phyloP scores from a whole-genome alignment of 2,113 vertebrate species.

The Synodontis membranacea region DNA sequence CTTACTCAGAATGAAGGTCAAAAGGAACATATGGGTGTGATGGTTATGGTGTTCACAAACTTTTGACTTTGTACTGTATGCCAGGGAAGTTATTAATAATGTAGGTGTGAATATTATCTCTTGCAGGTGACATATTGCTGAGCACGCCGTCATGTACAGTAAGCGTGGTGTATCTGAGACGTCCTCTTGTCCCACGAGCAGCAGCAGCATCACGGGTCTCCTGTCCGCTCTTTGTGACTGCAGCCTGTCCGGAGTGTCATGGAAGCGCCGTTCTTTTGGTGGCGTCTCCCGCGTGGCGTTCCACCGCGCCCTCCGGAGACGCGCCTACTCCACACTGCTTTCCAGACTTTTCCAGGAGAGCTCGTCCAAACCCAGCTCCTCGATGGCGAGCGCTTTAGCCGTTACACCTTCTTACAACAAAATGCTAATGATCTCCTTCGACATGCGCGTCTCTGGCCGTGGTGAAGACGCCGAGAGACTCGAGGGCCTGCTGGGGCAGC shows the following conservation, averaged over 20 bases:
- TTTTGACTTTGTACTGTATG: not conserved
- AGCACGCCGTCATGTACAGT: slow-evolving; percentile 45
- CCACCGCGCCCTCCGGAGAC: slow-evolving; percentile 76
- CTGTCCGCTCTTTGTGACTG: slow-evolving; percentile 84
- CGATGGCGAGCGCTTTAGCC: slow-evolving; percentile 35
- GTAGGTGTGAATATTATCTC: not conserved
- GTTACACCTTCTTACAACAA: slow-evolving; percentile 84
- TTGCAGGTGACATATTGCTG: not conserved
- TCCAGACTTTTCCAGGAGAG: slow-evolving; percentile 82
- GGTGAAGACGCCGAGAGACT: slow-evolving; percentile 83
- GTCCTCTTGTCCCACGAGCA: slow-evolving; percentile 34
- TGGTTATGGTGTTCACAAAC: not conserved
- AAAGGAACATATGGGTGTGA: not conserved
- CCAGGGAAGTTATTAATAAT: not conserved
- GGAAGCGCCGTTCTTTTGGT: slow-evolving; percentile 72
- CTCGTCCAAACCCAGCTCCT: slow-evolving; percentile 52
- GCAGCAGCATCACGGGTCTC: slow-evolving; percentile 83
- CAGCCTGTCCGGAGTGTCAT: slow-evolving; percentile 78
- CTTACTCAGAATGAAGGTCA: not conserved
- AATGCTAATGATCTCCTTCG: slow-evolving; percentile 92
- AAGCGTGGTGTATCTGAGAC: not conserved
- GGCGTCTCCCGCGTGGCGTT: slow-evolving; percentile 70
- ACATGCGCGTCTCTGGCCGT: slow-evolving; percentile 84
- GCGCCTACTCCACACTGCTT: slow-evolving; percentile 83
- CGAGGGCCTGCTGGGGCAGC: slow-evolving; percentile 80